Percentiles rank a stretch among this genome's conserved stretches.
Conservation (phyloP, 1,140 invertebrate genomes). For the Limonius californicus region DNA sequence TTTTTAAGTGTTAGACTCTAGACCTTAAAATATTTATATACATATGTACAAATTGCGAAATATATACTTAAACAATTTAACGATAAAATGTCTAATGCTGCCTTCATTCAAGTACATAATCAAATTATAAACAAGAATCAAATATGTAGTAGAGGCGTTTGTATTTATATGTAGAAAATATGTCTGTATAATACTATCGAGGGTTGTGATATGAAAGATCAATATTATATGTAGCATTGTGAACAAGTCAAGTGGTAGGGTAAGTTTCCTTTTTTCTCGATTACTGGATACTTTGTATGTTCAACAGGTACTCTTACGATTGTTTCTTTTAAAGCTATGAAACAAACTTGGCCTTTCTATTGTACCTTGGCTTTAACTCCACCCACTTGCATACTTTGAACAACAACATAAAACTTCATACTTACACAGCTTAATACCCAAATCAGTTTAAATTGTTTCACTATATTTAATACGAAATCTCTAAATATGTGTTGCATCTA, state of each 20-base stretch:
- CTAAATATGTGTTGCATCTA: too few species aligned
- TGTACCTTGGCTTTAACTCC: too few species aligned
- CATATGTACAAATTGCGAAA: background rate
- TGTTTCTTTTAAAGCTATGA: too few species aligned
- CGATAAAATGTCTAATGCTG: slow-evolving; percentile 11
- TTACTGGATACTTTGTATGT: too few species aligned
- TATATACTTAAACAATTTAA: background rate
- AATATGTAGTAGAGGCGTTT: slow-evolving; percentile 4
- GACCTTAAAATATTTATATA: background rate
- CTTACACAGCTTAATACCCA: too few species aligned
- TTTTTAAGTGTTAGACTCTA: background rate
- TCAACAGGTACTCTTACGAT: too few species aligned
- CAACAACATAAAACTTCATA: too few species aligned
- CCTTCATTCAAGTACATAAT: slow-evolving; percentile 26
- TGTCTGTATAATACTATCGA: background rate
- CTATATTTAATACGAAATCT: too few species aligned
- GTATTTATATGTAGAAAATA: slow-evolving; percentile 1
- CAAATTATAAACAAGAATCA: slow-evolving; percentile 23
- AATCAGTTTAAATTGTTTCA: too few species aligned
- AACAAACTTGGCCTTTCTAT: too few species aligned
- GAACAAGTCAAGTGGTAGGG: slow-evolving; percentile 2
- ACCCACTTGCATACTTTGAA: too few species aligned
- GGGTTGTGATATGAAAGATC: slow-evolving; percentile 5
- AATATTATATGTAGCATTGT: background rate
- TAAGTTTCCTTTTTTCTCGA: background rate